Conservation (phyloP, 1,140 invertebrate species). For the Schlechtendalia chinensis region DNA sequence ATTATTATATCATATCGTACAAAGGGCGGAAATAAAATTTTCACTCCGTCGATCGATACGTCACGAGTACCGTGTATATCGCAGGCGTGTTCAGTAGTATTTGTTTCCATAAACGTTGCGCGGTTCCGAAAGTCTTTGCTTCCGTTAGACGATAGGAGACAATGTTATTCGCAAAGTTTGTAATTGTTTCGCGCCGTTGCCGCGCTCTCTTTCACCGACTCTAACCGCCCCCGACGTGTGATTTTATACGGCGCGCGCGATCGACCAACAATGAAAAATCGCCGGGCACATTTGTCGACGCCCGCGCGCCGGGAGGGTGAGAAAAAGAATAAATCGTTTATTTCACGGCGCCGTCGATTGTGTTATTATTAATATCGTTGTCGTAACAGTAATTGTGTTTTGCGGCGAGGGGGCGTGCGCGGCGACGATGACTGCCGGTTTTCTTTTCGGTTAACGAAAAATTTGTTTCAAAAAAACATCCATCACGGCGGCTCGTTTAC, state of each 20-base stretch:
- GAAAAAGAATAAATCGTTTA: conserved; percentile 23
- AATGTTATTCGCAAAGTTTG: not conserved
- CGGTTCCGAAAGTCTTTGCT: not conserved
- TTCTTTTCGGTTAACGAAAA: not conserved
- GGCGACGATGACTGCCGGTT: conserved; percentile 5
- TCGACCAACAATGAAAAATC: conserved; percentile 44
- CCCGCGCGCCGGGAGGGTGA: not conserved
- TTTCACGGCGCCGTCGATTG: not conserved
- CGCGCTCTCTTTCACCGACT: too few relatives aligned
- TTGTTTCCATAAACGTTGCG: not conserved
- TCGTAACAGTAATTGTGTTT: not conserved
- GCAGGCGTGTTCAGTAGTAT: too few relatives aligned
- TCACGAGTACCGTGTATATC: not conserved
- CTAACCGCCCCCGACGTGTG: not conserved
- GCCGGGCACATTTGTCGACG: conserved; percentile 9
- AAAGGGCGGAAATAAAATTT: not conserved
- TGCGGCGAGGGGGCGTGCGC: not conserved
- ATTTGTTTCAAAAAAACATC: not conserved
- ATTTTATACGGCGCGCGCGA: not conserved
- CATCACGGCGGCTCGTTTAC: not conserved
- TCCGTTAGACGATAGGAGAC: not conserved
- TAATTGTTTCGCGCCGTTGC: not conserved
- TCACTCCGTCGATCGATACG: not conserved
- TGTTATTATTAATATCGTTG: conserved; percentile 11
- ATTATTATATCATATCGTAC: too few relatives aligned